These are phyloP conservation scores for Salvelinus alpinus DNA, from an alignment of 2,113 vertebrate genomes.

Conservation along the genomic window DNA sequence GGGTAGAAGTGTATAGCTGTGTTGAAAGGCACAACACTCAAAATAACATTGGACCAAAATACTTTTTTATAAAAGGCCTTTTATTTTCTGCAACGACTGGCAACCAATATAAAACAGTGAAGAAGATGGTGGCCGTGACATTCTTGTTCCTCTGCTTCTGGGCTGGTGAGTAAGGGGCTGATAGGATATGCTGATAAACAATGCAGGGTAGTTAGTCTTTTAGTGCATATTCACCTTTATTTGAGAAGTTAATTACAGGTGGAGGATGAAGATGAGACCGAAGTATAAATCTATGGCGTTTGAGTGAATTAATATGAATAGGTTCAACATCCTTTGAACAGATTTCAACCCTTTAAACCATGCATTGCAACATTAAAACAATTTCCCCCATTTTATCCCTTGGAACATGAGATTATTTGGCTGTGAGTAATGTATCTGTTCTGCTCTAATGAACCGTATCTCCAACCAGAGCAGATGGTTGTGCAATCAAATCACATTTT, in stretches of 20 bases:
- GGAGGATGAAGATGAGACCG: too few species aligned
- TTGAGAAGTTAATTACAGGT: too few species aligned
- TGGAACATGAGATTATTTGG: too few species aligned
- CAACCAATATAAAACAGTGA: background rate
- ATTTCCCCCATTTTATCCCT: too few species aligned
- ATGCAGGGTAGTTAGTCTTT: too few species aligned
- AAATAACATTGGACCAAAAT: background rate
- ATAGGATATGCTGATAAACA: background rate
- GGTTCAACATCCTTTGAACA: too few species aligned
- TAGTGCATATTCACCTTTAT: too few species aligned
- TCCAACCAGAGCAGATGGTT: constrained; percentile 60
- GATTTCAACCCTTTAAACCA: too few species aligned
- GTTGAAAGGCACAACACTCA: background rate
- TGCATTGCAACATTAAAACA: too few species aligned
- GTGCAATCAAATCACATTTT: background rate
- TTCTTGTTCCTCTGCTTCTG: constrained; percentile 49
- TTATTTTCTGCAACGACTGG: background rate
- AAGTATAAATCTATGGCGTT: too few species aligned
- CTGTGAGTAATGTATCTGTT: constrained; percentile 14
- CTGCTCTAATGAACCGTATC: constrained; percentile 66
- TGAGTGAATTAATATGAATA: too few species aligned
- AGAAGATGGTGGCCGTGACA: constrained; percentile 32
- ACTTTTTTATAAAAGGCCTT: too few species aligned
- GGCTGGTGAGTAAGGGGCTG: constrained; percentile 55
- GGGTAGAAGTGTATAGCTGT: background rate